These are phyloP conservation scores for Macroramphosus scolopax DNA, from an alignment of 2,797 vertebrate genomes.

Conservation along the genomic window DNA sequence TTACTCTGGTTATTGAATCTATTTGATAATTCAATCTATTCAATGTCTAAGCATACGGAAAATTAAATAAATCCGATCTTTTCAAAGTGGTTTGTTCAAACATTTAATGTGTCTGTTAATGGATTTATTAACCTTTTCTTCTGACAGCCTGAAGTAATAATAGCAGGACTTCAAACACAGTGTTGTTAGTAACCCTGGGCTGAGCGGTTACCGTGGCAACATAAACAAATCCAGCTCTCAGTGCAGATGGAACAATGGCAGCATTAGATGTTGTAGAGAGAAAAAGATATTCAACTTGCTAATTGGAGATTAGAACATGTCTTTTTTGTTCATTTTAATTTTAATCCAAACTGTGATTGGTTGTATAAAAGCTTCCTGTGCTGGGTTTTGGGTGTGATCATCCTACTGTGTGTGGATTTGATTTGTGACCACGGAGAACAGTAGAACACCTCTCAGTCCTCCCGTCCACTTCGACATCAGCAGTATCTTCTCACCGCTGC, in stretches of 20 bases:
- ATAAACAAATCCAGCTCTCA: constrained; percentile 31
- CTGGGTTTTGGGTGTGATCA: not conserved
- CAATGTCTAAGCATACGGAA: too few relatives aligned
- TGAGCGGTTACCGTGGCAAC: constrained; percentile 29
- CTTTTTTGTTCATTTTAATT: not conserved
- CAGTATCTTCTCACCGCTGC: constrained; percentile 5
- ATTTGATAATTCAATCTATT: too few relatives aligned
- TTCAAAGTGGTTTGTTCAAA: too few relatives aligned
- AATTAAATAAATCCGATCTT: too few relatives aligned
- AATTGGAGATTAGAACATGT: not conserved
- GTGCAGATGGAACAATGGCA: not conserved
- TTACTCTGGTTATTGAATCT: too few relatives aligned
- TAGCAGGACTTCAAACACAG: too few relatives aligned
- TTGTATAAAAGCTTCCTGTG: not conserved
- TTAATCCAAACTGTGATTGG: not conserved
- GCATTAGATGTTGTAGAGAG: too few relatives aligned
- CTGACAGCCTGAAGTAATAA: constrained; percentile 17
- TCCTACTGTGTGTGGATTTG: constrained; percentile 16
- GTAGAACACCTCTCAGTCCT: constrained; percentile 1
- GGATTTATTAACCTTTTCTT: too few relatives aligned
- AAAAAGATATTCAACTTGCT: constrained; percentile 5
- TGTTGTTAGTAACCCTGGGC: constrained; percentile 41
- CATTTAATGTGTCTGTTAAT: too few relatives aligned
- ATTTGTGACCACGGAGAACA: constrained; percentile 18
- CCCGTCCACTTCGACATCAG: constrained; percentile 4